Evolutionary conservation across 2,888 invertebrate species (phyloP), one percentile per base, ranked within the genome.

Genomic region (Andrena dorsata): DNA sequence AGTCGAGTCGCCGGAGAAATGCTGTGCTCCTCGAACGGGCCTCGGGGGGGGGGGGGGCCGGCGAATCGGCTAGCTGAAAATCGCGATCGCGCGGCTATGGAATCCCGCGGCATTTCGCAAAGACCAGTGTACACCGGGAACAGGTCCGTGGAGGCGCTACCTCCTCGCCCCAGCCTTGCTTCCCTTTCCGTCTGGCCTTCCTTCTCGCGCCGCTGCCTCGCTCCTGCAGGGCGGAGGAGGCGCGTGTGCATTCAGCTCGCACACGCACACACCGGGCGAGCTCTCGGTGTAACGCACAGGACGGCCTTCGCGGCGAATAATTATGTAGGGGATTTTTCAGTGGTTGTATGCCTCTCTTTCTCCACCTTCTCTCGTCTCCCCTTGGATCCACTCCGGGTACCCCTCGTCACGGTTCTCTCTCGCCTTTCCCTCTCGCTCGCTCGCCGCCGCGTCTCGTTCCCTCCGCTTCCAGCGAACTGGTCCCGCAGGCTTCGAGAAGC

Each of bases 281-380:
- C 30, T n/a, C 53, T 2, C 74, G 23, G 82, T 86, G 89, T 89
- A 91, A 91, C 91, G 90, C 91, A 88, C 90, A 90, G 87, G 89
- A 90, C 88, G 92, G 88, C 92, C 92, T 92, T 92, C 92, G 90
- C 87, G 89, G 89, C 88, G 89, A 91, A 92, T 92, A 92, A 93
- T 93, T 91, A 91, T 88, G 90, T 90, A 89, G 88, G 78, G 88
- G 84, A 91, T 90, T 91, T 91, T 92, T 90, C 86, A 87, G 83
- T 84, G 85, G 76, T 79, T 51, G 61, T 68, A 32, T 64, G 47
- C 65, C 49, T 61, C 53, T 64, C 66, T 53, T 65, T 56, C 61
- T 41, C 64, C 68, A 26, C 23, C 56, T 35, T 16, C 68, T 16
- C 68, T 53, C 70, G 63, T 56, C 66, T 20, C 20, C 7, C 30